phyloP scores from a whole-genome alignment of 2,797 vertebrate genomes.

The Yasuhikotakia modesta region DNA sequence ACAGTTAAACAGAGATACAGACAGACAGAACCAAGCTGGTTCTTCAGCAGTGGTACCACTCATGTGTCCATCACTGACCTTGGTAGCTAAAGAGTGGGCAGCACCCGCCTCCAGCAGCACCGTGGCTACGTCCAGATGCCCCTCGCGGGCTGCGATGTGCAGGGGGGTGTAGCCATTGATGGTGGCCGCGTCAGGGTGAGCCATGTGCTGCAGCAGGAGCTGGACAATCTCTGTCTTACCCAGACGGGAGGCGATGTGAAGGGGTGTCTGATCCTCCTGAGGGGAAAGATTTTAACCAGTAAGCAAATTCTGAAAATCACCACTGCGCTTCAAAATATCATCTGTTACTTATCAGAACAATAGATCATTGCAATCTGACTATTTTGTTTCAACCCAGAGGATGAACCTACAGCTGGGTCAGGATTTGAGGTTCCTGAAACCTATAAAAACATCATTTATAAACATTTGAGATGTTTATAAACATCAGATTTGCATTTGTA shows the following conservation, averaged over 20 bases:
- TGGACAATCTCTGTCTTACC: slow-evolving; percentile 98
- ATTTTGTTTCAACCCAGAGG: no score
- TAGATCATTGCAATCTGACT: no score
- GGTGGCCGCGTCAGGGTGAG: slow-evolving; percentile 93
- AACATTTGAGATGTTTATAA: no score
- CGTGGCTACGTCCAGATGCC: slow-evolving; percentile 91
- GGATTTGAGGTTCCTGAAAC: no score
- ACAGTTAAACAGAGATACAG: no score
- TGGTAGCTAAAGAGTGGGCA: slow-evolving; percentile 92
- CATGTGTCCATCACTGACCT: slow-evolving; percentile 75
- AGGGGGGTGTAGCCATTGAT: slow-evolving; percentile 94
- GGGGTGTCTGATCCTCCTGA: slow-evolving; percentile 96
- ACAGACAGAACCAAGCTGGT: background rate
- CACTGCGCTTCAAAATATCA: no score
- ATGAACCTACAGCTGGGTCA: no score
- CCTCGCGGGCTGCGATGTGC: slow-evolving; percentile 95
- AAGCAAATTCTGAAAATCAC: no score
- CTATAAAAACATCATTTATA: no score
- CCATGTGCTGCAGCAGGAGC: slow-evolving; percentile 96
- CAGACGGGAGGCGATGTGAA: slow-evolving; percentile 96
- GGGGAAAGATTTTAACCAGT: no score
- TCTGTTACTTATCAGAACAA: no score
- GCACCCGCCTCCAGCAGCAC: slow-evolving; percentile 94
- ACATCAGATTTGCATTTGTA: no score
- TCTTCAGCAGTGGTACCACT: background rate